A percentile compares a stretch with the other conserved stretches of the same genome.
Evolutionary conservation across 2,797 vertebrate genomes (phyloP).

Genomic region (Peromyscus attwateri): DNA sequence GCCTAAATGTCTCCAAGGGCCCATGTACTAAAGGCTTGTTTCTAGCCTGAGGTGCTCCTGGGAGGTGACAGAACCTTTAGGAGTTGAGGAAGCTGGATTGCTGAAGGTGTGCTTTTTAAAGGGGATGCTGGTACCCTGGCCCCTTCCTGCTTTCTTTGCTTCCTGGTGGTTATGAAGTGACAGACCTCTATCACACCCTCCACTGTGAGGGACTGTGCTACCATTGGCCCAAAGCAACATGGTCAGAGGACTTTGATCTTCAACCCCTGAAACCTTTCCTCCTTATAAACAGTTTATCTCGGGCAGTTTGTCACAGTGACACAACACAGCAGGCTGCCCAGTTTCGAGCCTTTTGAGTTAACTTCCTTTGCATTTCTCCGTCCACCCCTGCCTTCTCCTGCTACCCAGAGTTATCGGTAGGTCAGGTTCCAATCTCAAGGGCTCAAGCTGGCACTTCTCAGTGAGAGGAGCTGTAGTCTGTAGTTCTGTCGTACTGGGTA

Average conservation of each 20-base stretch:
- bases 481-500: background rate
- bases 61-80: background rate
- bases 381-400: background rate
- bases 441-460: background rate
- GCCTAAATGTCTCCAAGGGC: background rate
- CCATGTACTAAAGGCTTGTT: background rate
- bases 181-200: background rate
- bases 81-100: background rate
- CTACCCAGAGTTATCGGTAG: background rate
- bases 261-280: background rate
- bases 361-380: background rate
- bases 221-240: background rate
- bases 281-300: background rate
- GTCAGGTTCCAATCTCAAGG: fast-evolving
- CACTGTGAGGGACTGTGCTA: background rate
- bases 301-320: background rate
- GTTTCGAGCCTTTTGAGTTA: background rate
- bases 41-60: background rate
- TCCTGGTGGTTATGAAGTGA: background rate
- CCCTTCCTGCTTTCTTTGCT: background rate
- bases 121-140: too few species aligned
- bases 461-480: background rate
- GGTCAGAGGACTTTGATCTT: background rate
- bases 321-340: background rate
- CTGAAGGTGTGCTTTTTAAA: background rate